Evolutionary conservation across 2,888 invertebrate genomes (phyloP), one percentile per base, ranked within the genome.

Genomic region (Drosophila phalerata): DNA sequence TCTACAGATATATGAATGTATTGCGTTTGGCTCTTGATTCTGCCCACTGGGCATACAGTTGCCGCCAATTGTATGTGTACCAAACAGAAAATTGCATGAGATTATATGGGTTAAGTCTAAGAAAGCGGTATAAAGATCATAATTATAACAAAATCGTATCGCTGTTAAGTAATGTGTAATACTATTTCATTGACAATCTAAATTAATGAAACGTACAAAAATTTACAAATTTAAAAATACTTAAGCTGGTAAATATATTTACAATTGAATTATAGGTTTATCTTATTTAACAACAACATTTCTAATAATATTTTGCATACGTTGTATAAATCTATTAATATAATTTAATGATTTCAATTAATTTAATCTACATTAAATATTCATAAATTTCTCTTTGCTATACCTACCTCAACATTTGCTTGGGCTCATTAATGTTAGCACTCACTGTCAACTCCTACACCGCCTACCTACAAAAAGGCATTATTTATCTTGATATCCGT

Each of bases 1-100:
- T 89, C 85, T 89, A 75, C 79, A 88, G 81, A 88, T 88, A 82
- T 79, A 87, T 71, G 79, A 68, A 67, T 69, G 73, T 79, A 69
- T 67, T 55, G 58, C 64, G 67, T 71, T 75, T 25, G 43, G 13
- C 57, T 64, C 56, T 61, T 71, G 62, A 65, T 63, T 69, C 56
- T 70, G 53, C 52, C 48, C 61, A 74, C 61, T 64, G 55, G 61
- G 65, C 68, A 43, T 52, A 88, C 69, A 88, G 69, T 75, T 15
- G 22, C 45, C 34, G 57, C 65, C 17, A 80, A 69, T 66, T 69
- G 71, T 88, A 45, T 52, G 49, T 25, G 57, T 17, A 63, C 65
- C 52, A 37, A 48, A 19, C 13, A 15, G 8, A 38, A 61, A 28
- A 22, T 40, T 34, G 60, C 48, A 49, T 43, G 2, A 42, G 22